Evolutionary conservation across 1,140 invertebrate species (phyloP).

Genomic region (Drosophila malerkotliana): DNA sequence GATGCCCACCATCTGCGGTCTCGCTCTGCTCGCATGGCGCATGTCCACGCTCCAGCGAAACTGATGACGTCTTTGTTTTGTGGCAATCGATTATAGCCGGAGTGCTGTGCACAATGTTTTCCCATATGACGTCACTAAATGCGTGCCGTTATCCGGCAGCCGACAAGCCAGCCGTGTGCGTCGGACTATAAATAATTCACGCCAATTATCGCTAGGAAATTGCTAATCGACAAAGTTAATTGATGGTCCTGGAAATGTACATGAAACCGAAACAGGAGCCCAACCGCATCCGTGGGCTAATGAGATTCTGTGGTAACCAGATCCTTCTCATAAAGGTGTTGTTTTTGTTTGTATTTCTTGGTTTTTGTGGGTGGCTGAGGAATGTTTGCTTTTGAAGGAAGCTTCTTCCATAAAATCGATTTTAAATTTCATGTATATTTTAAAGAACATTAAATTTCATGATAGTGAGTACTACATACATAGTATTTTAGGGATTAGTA

Average conservation of each 20-base stretch:
- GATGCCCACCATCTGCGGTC: constrained; percentile 45
- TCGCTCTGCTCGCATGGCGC: constrained; percentile 45
- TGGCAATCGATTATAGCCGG: constrained; percentile 55
- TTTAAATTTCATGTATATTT: background rate
- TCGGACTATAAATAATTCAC: constrained; percentile 65
- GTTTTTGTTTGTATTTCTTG: no score
- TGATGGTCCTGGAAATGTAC: constrained; percentile 18
- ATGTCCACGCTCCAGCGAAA: constrained; percentile 58
- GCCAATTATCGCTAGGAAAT: constrained; percentile 62
- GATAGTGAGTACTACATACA: no score
- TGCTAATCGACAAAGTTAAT: constrained; percentile 55
- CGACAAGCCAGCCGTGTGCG: constrained; percentile 19
- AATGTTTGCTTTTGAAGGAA: background rate
- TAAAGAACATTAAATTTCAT: background rate
- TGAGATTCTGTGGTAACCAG: constrained; percentile 6
- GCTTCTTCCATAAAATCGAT: background rate
- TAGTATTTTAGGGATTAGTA: no score
- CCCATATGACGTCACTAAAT: constrained; percentile 59
- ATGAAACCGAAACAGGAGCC: constrained; percentile 6
- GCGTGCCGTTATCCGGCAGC: constrained; percentile 16
- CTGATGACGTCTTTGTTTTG: constrained; percentile 73
- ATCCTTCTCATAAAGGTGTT: background rate
- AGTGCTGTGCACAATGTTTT: constrained; percentile 2
- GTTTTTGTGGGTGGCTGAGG: background rate
- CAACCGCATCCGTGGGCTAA: constrained; percentile 17